Evolutionary conservation across 1,140 invertebrate genomes (phyloP).

Genomic region (Trinorchestia longiramus): DNA sequence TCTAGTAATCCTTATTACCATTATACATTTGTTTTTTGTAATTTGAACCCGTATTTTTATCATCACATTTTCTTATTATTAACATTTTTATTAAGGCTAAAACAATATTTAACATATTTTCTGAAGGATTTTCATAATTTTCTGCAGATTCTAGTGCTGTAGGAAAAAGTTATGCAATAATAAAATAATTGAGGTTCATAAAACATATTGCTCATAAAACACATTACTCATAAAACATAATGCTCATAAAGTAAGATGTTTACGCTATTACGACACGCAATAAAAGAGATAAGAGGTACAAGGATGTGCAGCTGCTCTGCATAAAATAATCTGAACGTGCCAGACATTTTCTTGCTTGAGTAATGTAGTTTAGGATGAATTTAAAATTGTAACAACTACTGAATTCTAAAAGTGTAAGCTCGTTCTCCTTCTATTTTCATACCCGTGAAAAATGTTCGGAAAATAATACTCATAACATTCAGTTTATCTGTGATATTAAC

Average conservation of each 20-base stretch:
- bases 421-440: not conserved
- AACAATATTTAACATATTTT: not conserved
- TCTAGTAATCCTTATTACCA: too few species aligned
- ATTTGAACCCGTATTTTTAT: too few species aligned
- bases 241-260: not conserved
- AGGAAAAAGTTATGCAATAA: not conserved
- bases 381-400: not conserved
- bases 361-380: not conserved
- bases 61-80: too few species aligned
- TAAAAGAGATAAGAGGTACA: not conserved
- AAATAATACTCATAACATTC: not conserved
- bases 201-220: not conserved
- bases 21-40: too few species aligned
- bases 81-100: too few species aligned
- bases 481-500: not conserved
- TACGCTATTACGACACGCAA: not conserved
- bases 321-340: not conserved
- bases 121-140: not conserved
- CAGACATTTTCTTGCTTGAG: not conserved
- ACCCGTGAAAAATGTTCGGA: not conserved
- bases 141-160: not conserved
- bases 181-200: not conserved
- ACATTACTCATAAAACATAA: not conserved
- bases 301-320: not conserved
- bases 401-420: not conserved